Base-by-base conservation (phyloP, 2,888 invertebrate genomes). In the Eupithecia dodoneata region DNA sequence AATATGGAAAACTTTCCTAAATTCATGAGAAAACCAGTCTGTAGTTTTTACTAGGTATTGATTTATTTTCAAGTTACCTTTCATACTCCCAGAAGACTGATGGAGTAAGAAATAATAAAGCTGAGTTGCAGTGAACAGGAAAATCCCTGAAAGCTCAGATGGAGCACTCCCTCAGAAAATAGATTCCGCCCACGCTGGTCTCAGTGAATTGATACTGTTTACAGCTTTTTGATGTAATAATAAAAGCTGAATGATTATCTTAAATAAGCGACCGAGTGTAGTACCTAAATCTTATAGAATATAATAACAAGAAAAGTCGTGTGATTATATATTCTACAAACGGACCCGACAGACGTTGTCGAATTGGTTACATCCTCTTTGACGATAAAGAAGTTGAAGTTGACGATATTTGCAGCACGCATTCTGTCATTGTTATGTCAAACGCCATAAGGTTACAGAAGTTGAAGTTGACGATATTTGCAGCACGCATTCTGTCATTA, bases 91-190 rank as follows among this genome's bases (percentile, higher is more conserved):
- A 18, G 74, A 74, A 70, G 75, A 74, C 30, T 70, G 74, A 77
- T 78, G 66, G 75, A 76, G 76, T 79, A 74, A 69, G 75, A 75
- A 76, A 77, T 81, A 81, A 77, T 76, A 80, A 52, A 78, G 72
- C 73, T 69, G 77, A 75, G 76, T 75, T 80, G 79, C 80, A 78
- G 65, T 79, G 69, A 75, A 75, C 72, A 75, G 78, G 78, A 76
- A 82, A 81, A 81, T 82, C 79, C 75, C 76, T 79, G 76, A 76
- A 78, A 79, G 77, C 79, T 73, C 74, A 77, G 79, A 78, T 78
- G 72, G 72, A 76, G 74, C 75, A 73, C 78, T 76, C 73, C 75
- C 76, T 55, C 73, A 72, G 66, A 78, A 79, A 81, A 79, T 78
- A 77, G 76, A 80, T 75, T 74, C 70, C 78, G 70, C 79, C 80